Evolutionary conservation across 2,888 invertebrate species (phyloP).

Genomic region (Epiblema foenella): DNA sequence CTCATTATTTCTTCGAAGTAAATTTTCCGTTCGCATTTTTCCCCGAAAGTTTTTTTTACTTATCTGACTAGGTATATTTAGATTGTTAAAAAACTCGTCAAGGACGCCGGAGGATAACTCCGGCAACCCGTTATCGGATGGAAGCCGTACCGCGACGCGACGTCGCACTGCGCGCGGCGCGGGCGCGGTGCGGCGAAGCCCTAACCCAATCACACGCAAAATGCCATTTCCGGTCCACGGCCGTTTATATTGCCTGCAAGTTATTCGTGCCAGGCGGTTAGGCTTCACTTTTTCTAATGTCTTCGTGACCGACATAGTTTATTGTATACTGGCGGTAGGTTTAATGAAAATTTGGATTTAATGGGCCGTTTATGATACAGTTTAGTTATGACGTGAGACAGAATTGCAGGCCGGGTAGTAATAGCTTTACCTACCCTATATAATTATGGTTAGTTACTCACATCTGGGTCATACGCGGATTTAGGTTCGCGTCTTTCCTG

Average conservation of each 20-base stretch:
- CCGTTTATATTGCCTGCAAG: slow-evolving; percentile 19
- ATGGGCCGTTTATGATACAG: slow-evolving; percentile 10
- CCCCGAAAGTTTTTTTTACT: no score
- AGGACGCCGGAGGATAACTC: slow-evolving; percentile 4
- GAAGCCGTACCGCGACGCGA: slow-evolving; percentile 18
- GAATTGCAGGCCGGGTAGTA: neutral
- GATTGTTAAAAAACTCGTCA: slow-evolving; percentile 2
- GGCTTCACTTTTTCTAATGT: slow-evolving; percentile 34
- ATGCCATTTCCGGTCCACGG: slow-evolving; percentile 34
- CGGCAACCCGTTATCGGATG: slow-evolving; percentile 28
- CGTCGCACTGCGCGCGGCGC: slow-evolving; percentile 13
- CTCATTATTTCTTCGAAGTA: no score
- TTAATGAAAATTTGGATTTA: slow-evolving; percentile 16
- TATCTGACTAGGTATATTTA: no score
- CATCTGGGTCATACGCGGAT: no score
- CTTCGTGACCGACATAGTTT: slow-evolving; percentile 33
- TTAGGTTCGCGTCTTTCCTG: no score
- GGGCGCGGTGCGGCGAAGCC: slow-evolving; percentile 22
- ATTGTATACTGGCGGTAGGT: slow-evolving; percentile 3
- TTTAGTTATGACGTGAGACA: no score
- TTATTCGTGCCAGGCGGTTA: slow-evolving; percentile 37
- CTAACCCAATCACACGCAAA: slow-evolving; percentile 41
- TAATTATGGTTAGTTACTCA: no score
- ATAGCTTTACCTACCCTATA: no score
- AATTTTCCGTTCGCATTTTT: no score